Conservation (phyloP, 2,888 invertebrate genomes). For the Tipula vernalis region DNA sequence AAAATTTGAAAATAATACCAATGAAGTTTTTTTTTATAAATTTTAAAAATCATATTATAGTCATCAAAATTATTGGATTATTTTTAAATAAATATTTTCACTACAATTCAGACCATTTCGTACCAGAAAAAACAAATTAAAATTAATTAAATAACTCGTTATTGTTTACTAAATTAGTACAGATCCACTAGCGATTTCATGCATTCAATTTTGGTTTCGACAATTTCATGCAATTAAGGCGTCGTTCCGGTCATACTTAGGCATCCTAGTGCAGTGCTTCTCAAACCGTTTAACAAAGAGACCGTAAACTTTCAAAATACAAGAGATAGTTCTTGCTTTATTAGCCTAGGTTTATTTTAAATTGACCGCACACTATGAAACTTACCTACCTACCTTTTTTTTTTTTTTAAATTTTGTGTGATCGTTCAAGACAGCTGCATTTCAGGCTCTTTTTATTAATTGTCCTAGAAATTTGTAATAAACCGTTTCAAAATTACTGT, state of each 20-base stretch:
- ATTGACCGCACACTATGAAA: too few species aligned
- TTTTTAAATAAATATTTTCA: not conserved
- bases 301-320: not conserved
- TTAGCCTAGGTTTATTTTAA: too few species aligned
- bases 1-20: not conserved
- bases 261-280: not conserved
- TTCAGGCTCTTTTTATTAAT: too few species aligned
- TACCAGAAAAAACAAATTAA: not conserved
- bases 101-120: not conserved
- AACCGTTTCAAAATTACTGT: too few species aligned
- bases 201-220: not conserved
- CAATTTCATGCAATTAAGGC: not conserved
- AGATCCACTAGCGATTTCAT: not conserved
- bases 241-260: not conserved
- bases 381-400: too few species aligned
- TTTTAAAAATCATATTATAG: not conserved
- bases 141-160: not conserved
- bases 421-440: too few species aligned
- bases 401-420: too few species aligned
- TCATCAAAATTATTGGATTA: not conserved
- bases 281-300: not conserved
- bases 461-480: too few species aligned
- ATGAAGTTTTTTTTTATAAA: not conserved
- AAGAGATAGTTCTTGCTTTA: too few species aligned
- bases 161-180: not conserved